A percentile compares a stretch with the other conserved stretches of the same genome.
phyloP scores from a whole-genome alignment of 2,888 invertebrate species.

The Stenodera caucasica region DNA sequence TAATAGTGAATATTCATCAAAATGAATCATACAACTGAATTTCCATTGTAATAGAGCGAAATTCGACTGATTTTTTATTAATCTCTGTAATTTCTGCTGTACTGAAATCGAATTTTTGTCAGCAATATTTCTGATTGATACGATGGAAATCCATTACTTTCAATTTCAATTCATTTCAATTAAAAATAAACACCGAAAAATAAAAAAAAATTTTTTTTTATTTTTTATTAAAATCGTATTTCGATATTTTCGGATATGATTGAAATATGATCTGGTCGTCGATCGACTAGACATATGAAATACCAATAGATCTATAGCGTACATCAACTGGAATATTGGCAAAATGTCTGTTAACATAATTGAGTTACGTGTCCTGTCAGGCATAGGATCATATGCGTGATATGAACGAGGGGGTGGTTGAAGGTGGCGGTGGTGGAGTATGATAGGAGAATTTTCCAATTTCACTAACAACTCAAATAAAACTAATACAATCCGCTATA shows the following conservation, averaged over 20 bases:
- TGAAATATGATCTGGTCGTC: background rate
- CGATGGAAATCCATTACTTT: too few relatives aligned
- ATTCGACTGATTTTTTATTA: too few relatives aligned
- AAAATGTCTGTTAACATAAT: slow-evolving; percentile 49
- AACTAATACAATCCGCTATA: background rate
- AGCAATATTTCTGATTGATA: too few relatives aligned
- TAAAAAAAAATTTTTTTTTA: too few relatives aligned
- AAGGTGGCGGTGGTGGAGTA: slow-evolving; percentile 2
- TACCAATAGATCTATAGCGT: slow-evolving; percentile 3
- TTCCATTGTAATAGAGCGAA: too few relatives aligned
- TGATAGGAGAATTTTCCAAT: slow-evolving; percentile 24
- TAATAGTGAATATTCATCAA: too few relatives aligned
- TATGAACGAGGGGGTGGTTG: slow-evolving; percentile 6
- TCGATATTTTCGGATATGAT: background rate
- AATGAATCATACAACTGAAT: too few relatives aligned
- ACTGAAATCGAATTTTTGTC: too few relatives aligned
- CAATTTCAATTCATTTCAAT: too few relatives aligned
- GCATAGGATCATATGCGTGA: slow-evolving; percentile 41
- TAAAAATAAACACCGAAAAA: too few relatives aligned
- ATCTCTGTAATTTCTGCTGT: too few relatives aligned
- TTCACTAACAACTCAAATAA: slow-evolving; percentile 22
- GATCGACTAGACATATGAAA: background rate
- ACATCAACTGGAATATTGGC: slow-evolving; percentile 44
- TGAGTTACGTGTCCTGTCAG: slow-evolving; percentile 45
- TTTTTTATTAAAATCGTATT: too few relatives aligned